Base-by-base conservation (phyloP, 2,113 vertebrate genomes). In the cat (Felis catus) region DNA sequence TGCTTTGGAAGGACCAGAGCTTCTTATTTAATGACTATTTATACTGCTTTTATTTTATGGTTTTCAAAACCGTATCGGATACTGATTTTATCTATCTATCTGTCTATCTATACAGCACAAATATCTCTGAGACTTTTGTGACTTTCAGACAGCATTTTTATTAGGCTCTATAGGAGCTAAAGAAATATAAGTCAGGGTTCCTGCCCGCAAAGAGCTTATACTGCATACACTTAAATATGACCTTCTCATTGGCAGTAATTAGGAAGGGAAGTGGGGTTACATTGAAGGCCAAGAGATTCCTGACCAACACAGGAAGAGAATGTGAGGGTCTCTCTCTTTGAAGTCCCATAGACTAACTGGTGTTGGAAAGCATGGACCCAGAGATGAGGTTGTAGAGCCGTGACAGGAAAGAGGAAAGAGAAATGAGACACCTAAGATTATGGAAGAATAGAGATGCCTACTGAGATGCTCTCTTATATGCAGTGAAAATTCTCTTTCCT, bases 61-160 rank as follows among this genome's bases (percentile, higher is more conserved):
- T 79, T 96, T 95, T 95, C 83, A 96, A 94, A 95, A 36, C 55
- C 74, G 31, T 90, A 87, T 92, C 71, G 91, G 11, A 15, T 81
- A 58, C 33, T 81, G 39, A 73, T 91, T 97, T 95, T 51, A 89
- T 74, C 81, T 58, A 58, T 58, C 51, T 53, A 16, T 53, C 53
- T 16, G 4, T 53, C 53, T 55, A 55, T 55, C 58, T 23, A 29
- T 45, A 82, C 31, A 96, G 23, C 31, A 70, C 31, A 79, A 79
- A 94, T 78, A 41, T 95, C 33, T 93, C 82, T 1, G 78, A 39
- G 91, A 88, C n/a, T 33, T 91, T 85, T 93, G 21, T 81, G 25
- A 65, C 55, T 76, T 93, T 79, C 36, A 90, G 61, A 84, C 4
- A 81, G 31, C 13, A 83, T 55, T 55, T 39, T 84, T 55, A 14